Evolutionary conservation across 1,140 invertebrate species (phyloP).

Genomic region (Drosophila bifasciata): DNA sequence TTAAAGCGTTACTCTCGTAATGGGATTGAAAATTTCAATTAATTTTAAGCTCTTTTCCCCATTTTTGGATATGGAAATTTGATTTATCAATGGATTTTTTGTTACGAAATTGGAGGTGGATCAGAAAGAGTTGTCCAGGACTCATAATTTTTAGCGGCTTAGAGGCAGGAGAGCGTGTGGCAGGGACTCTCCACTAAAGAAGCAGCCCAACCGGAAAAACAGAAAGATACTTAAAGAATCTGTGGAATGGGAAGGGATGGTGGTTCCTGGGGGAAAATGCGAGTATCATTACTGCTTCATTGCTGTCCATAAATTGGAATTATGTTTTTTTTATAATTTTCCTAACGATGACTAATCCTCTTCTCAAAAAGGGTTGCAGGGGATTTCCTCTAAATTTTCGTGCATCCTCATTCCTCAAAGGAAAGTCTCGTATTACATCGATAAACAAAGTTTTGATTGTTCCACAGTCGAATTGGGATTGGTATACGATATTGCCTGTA

Average conservation of each 20-base stretch:
- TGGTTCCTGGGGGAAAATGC: constrained; percentile 7
- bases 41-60: constrained; percentile 68
- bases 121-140: constrained; percentile 55
- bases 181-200: constrained; percentile 33
- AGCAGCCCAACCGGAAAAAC: constrained; percentile 16
- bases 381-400: not conserved
- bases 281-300: constrained; percentile 23
- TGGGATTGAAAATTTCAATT: constrained; percentile 66
- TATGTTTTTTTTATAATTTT: constrained; percentile 42
- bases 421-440: constrained; percentile 25
- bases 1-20: constrained; percentile 50
- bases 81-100: constrained; percentile 51
- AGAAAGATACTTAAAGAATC: constrained; percentile 34
- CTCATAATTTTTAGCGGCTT: constrained; percentile 54
- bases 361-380: constrained; percentile 1
- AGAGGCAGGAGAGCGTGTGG: constrained; percentile 36
- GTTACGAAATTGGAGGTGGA: not conserved
- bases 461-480: not conserved
- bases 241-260: constrained; percentile 8
- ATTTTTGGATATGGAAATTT: constrained; percentile 44
- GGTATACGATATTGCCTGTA: constrained; percentile 46
- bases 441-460: constrained; percentile 12
- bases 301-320: constrained; percentile 43
- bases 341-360: constrained; percentile 43
- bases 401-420: not conserved